These are phyloP conservation scores for Nephrotoma appendiculata DNA, from an alignment of 2,888 invertebrate genomes.

Conservation along the genomic window DNA sequence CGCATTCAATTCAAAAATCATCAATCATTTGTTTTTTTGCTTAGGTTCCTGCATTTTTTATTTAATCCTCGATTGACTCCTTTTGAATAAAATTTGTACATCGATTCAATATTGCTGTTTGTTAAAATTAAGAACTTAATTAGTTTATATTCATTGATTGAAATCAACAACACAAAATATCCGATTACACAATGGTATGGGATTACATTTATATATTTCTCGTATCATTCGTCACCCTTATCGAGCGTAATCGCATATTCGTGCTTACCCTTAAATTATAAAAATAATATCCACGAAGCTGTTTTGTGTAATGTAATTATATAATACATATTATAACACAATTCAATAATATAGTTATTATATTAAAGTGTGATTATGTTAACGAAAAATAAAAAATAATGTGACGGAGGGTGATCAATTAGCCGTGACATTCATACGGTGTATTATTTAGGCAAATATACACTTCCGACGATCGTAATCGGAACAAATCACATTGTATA, in stretches of 20 bases:
- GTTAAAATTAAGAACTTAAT: neutral
- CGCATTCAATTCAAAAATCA: neutral
- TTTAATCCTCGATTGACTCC: neutral
- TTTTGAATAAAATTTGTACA: neutral
- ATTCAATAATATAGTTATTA: neutral
- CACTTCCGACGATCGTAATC: neutral
- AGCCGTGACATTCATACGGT: slow-evolving; percentile 24
- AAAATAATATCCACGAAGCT: neutral
- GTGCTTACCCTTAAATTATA: neutral
- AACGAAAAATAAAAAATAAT: neutral
- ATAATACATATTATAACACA: neutral
- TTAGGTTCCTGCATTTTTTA: neutral
- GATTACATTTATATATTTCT: neutral
- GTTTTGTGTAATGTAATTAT: neutral
- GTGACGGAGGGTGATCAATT: slow-evolving; percentile 30
- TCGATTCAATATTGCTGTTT: neutral
- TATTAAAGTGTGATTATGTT: neutral
- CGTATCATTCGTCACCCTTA: slow-evolving; percentile 4
- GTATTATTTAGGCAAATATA: neutral
- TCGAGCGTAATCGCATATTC: neutral
- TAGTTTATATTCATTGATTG: slow-evolving; percentile 2
- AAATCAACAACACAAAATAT: neutral
- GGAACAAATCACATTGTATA: neutral
- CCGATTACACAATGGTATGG: neutral
- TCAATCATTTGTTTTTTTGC: neutral